These are phyloP conservation scores for Myotis brandtii DNA, from an alignment of 2,113 vertebrate species.

Conservation along the genomic window DNA sequence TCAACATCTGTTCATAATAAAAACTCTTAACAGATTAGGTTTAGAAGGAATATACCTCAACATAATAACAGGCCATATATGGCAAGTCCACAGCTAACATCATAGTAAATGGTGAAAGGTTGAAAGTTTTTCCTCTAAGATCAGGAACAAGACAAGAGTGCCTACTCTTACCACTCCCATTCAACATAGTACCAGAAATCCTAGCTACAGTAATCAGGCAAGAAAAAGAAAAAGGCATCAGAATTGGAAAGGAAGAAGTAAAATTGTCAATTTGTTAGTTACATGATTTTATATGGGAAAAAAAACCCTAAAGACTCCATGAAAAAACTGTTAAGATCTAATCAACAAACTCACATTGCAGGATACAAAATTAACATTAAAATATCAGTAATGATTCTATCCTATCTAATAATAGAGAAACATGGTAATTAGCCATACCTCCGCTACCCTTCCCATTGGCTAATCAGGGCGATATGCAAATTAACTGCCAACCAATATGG, in stretches of 20 bases:
- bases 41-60: neutral
- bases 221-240: neutral
- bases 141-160: neutral
- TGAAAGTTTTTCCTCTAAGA: neutral
- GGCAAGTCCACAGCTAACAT: neutral
- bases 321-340: neutral
- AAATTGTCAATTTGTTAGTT: neutral
- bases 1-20: neutral
- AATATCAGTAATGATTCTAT: neutral
- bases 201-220: neutral
- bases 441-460: too few relatives aligned
- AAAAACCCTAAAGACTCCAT: neutral
- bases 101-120: neutral
- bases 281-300: neutral
- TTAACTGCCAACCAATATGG: too few relatives aligned
- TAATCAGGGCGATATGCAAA: too few relatives aligned
- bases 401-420: too few relatives aligned
- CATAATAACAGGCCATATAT: neutral
- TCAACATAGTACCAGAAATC: neutral
- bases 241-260: neutral
- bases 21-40: neutral
- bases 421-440: too few relatives aligned
- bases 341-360: neutral
- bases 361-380: neutral
- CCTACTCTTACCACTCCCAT: neutral